Percentiles rank a stretch among this genome's conserved stretches.
Evolutionary conservation across 2,113 vertebrate species (phyloP).

Genomic region (Tautogolabrus adspersus): DNA sequence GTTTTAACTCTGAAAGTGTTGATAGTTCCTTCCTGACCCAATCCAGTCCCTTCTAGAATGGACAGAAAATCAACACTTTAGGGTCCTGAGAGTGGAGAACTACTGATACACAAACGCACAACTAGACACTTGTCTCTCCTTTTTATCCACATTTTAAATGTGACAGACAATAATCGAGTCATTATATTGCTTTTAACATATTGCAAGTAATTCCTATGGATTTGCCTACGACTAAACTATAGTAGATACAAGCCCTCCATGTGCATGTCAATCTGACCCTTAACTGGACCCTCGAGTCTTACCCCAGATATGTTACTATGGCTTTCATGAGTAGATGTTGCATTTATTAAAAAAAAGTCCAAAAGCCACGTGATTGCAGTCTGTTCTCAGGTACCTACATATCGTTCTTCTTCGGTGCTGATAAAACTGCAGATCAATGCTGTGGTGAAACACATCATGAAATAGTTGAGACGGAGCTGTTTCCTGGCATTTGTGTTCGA

Average conservation of each 20-base stretch:
- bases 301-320: conserved; percentile 66
- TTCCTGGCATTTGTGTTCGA: conserved; percentile 46
- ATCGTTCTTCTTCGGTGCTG: conserved; percentile 56
- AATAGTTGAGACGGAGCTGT: conserved; percentile 38
- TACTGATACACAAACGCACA: conserved; percentile 43
- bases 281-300: conserved; percentile 62
- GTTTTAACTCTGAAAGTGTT: conserved; percentile 21
- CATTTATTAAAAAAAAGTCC: conserved; percentile 61
- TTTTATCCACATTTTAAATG: conserved; percentile 69
- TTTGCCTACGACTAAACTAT: conserved; percentile 72
- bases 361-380: conserved; percentile 63
- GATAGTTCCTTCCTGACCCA: conserved; percentile 4
- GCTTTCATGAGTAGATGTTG: conserved; percentile 72
- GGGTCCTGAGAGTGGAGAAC: conserved; percentile 60
- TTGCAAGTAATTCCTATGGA: conserved; percentile 79
- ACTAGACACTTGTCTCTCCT: conserved; percentile 28
- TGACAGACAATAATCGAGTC: conserved; percentile 64
- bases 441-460: conserved; percentile 50
- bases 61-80: conserved; percentile 34
- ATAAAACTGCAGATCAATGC: conserved; percentile 49
- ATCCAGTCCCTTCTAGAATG: conserved; percentile 18
- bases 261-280: conserved; percentile 57
- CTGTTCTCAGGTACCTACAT: conserved; percentile 40
- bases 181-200: conserved; percentile 81
- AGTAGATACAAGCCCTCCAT: conserved; percentile 69